phyloP scores from a whole-genome alignment of 1,140 invertebrate species.

The Zelostemma sp. region DNA sequence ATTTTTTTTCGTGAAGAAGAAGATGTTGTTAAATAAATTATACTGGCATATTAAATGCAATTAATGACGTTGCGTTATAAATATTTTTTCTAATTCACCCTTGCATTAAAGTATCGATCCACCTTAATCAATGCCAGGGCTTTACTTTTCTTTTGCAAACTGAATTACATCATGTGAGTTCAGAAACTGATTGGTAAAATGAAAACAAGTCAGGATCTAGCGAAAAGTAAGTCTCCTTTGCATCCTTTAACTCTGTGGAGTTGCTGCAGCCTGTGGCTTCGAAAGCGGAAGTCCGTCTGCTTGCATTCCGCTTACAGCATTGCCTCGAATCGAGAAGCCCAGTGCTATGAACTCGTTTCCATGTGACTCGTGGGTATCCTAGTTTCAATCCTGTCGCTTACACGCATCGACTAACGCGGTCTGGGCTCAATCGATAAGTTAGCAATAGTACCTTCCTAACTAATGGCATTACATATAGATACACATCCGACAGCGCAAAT shows the following conservation, averaged over 20 bases:
- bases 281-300: constrained; percentile 43
- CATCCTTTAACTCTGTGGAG: constrained; percentile 6
- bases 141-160: constrained; percentile 19
- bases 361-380: constrained; percentile 35
- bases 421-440: constrained; percentile 43
- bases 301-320: constrained; percentile 47
- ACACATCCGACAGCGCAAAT: constrained; percentile 31
- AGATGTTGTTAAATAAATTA: too few species aligned
- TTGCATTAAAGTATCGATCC: too few species aligned
- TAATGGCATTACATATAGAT: constrained; percentile 35
- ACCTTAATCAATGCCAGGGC: too few species aligned
- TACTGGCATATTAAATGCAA: too few species aligned
- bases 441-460: constrained; percentile 42
- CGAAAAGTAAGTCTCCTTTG: constrained; percentile 23
- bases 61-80: too few species aligned
- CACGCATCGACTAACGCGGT: constrained; percentile 46
- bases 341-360: constrained; percentile 40
- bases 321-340: constrained; percentile 43
- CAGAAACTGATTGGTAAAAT: constrained; percentile 12
- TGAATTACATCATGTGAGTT: constrained; percentile 26
- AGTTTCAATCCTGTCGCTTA: constrained; percentile 49
- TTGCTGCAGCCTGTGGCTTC: constrained; percentile 37
- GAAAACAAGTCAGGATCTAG: constrained; percentile 34
- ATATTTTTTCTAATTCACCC: too few species aligned
- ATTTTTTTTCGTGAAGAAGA: too few species aligned